Evolutionary conservation across 2,797 vertebrate species (phyloP), one percentile per base, ranked within the genome.

Genomic region (Diplodus puntazzo): DNA sequence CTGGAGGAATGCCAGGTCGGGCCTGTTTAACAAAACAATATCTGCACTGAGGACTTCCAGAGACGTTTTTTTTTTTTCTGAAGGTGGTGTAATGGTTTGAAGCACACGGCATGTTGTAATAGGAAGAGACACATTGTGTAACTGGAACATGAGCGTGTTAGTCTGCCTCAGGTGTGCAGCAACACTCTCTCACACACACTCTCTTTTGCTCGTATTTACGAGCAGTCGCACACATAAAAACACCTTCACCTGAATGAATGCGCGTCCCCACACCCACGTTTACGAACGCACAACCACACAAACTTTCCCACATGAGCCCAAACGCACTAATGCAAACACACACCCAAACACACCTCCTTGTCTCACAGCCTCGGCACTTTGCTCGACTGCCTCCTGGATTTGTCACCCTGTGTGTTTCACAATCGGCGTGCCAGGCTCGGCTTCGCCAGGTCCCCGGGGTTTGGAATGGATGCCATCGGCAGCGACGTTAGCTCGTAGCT

Each of bases 1-100:
- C 92, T 84, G 85, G 88, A 93, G 87, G 89, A 91, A 90, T 91
- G 88, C 92, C 90, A 93, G 89, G 65, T 77, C 18, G 14, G 59
- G 53, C 59, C 72, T 27, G 81, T 74, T 84, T 86, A 91, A 83
- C 85, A 88, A 90, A 92, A 92, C 91, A 91, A 71, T 68, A 85
- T 73, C 79, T 76, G 81, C 75, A 10, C 10, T 89, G 91, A 93
- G 87, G 77, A 74, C 16, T 84, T 84, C 86, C 92, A 91, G 88
- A 87, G 58, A 58, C 3, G 0, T 9, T 6, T 5, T 18, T 71
- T 18, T 71, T 8, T 23, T 27, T 9, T 7, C 87, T 93, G 80
- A 54, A 88, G 90, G 92, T 89, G 77, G 86, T 79, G 91, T 63
- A 79, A 62, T 60, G 30, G 59, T 61, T 88, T 75, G 42, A 63